Conservation (phyloP, 37 sponge, comb jelly and placozoan species). For the Mnemiopsis leidyi region DNA sequence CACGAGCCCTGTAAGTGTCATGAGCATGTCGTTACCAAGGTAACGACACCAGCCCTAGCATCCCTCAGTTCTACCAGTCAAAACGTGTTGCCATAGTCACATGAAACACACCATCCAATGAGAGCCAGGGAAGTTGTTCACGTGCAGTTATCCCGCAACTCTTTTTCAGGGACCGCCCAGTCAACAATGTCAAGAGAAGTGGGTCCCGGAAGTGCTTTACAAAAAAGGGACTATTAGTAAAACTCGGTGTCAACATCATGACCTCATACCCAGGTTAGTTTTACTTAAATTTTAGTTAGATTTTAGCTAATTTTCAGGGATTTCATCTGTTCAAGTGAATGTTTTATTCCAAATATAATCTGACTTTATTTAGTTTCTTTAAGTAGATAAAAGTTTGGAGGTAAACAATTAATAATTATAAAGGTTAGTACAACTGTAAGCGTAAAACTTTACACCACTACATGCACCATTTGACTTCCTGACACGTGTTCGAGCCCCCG, state of each 20-base stretch:
- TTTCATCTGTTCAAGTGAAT: no score
- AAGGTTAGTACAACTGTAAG: background rate
- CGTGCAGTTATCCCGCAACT: background rate
- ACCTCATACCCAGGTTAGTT: background rate
- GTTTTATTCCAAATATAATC: no score
- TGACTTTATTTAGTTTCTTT: no score
- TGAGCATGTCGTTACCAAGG: background rate
- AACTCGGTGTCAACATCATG: background rate
- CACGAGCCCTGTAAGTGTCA: background rate
- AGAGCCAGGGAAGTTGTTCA: background rate
- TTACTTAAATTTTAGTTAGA: background rate
- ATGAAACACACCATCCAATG: background rate
- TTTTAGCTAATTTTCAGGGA: no score
- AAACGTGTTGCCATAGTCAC: background rate
- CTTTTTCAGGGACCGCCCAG: background rate
- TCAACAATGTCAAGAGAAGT: background rate
- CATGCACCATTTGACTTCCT: background rate
- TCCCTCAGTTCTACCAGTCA: background rate
- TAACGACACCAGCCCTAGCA: background rate
- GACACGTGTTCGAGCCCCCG: background rate
- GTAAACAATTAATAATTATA: no score
- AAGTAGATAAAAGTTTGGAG: no score
- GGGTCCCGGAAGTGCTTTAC: background rate
- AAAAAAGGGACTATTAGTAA: background rate
- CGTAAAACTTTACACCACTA: background rate